A percentile compares a stretch with the other conserved stretches of the same genome.
These are phyloP conservation scores for Pampusana beccarii DNA, from an alignment of 2,113 vertebrate genomes.

Conservation along the genomic window DNA sequence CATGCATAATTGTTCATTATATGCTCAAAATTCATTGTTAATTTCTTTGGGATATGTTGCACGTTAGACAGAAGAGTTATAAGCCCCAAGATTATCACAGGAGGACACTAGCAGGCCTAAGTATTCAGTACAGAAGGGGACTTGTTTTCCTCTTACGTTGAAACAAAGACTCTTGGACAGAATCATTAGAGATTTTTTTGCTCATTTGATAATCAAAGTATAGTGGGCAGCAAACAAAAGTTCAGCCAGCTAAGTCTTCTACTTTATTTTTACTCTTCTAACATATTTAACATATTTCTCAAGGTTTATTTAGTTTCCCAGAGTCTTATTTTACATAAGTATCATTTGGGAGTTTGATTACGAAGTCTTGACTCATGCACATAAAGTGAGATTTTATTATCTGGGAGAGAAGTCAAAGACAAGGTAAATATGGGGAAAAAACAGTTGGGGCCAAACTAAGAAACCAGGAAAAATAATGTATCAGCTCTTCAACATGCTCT, in stretches of 20 bases:
- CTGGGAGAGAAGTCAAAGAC: not conserved
- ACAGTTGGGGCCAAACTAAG: not conserved
- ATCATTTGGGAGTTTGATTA: not conserved
- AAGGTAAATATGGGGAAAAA: not conserved
- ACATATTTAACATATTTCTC: slow-evolving; percentile 20
- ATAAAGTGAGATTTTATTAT: not conserved
- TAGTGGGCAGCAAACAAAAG: not conserved
- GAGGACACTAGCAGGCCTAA: slow-evolving; percentile 16
- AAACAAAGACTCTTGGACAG: slow-evolving; percentile 29
- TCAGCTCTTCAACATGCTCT: not conserved
- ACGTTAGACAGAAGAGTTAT: slow-evolving; percentile 25
- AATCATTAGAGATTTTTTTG: not conserved
- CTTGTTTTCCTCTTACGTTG: slow-evolving; percentile 30
- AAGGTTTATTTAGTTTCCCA: slow-evolving; percentile 21
- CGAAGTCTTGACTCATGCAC: not conserved
- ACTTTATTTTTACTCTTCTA: slow-evolving; percentile 38
- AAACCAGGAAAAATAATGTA: not conserved
- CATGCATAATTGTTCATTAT: slow-evolving; percentile 53
- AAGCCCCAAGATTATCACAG: slow-evolving; percentile 34
- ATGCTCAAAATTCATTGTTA: slow-evolving; percentile 37
- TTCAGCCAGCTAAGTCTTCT: not conserved
- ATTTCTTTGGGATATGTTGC: slow-evolving; percentile 37
- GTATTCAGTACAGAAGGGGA: slow-evolving; percentile 16
- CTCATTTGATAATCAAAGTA: not conserved
- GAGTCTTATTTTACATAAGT: not conserved